Evolutionary conservation across 2,888 invertebrate species (phyloP).

Genomic region (Cephus nigrinus): DNA sequence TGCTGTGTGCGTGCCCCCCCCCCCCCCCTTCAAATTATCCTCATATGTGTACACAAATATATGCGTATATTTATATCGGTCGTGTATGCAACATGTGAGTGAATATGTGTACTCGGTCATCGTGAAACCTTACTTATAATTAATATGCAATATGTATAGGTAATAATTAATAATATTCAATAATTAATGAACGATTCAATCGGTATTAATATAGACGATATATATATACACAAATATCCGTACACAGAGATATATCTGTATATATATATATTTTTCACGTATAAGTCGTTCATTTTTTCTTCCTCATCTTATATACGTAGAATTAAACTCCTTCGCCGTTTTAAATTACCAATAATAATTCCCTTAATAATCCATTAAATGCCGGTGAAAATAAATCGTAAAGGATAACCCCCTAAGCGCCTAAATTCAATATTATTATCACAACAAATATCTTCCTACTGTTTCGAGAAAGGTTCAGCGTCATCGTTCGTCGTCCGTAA

Average conservation of each 20-base stretch:
- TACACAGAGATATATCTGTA: neutral
- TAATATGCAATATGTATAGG: slow-evolving; percentile 23
- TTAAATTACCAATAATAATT: slow-evolving; percentile 19
- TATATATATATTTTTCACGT: slow-evolving; percentile 17
- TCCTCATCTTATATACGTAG: slow-evolving; percentile 11
- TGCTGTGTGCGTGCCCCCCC: neutral
- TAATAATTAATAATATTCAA: slow-evolving; percentile 16
- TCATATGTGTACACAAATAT: slow-evolving; percentile 30
- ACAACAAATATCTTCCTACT: slow-evolving; percentile 61
- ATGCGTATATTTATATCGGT: slow-evolving; percentile 20
- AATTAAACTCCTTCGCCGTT: slow-evolving; percentile 13
- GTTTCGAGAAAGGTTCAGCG: slow-evolving; percentile 49
- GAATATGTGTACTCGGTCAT: neutral
- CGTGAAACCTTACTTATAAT: slow-evolving; percentile 5
- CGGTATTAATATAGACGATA: slow-evolving; percentile 19
- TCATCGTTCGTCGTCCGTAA: slow-evolving; percentile 45
- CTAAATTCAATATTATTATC: slow-evolving; percentile 62
- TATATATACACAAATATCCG: slow-evolving; percentile 4
- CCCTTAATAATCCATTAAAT: slow-evolving; percentile 40
- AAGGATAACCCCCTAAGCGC: slow-evolving; percentile 45
- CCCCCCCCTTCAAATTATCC: too few species aligned
- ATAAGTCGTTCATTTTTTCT: slow-evolving; percentile 25
- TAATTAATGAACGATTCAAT: slow-evolving; percentile 17
- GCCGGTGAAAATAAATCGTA: slow-evolving; percentile 46
- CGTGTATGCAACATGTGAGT: neutral